phyloP scores from a whole-genome alignment of 2,797 vertebrate species.

The Uromys caudimaculatus region DNA sequence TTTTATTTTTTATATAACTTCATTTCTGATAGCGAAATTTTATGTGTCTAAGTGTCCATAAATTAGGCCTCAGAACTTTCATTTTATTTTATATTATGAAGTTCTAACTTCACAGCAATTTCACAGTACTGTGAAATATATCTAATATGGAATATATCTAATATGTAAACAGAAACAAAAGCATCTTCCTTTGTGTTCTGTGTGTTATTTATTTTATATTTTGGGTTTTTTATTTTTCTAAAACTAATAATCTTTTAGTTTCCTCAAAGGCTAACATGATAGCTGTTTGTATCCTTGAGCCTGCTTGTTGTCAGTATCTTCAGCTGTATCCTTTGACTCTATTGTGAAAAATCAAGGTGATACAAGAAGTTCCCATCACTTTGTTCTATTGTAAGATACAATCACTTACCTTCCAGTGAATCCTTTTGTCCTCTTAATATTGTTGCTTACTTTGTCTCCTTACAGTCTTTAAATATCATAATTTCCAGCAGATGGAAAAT shows the following conservation, averaged over 20 bases:
- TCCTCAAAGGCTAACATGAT: background rate
- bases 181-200: background rate
- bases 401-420: background rate
- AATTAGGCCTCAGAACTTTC: background rate
- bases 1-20: background rate
- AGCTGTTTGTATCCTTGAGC: background rate
- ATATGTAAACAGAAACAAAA: background rate
- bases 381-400: background rate
- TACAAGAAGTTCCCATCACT: background rate
- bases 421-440: background rate
- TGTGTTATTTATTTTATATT: constrained; percentile 6
- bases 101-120: background rate
- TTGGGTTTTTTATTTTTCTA: background rate
- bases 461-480: background rate
- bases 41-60: background rate
- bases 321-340: background rate
- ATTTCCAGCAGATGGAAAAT: background rate
- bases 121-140: too few species aligned
- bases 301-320: background rate
- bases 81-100: constrained; percentile 23
- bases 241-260: constrained; percentile 16
- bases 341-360: background rate
- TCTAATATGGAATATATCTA: background rate
- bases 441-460: background rate
- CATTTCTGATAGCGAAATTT: background rate